Evolutionary conservation across 2,113 vertebrate genomes (phyloP).

Genomic region (Tretioscincus oriximinensis): DNA sequence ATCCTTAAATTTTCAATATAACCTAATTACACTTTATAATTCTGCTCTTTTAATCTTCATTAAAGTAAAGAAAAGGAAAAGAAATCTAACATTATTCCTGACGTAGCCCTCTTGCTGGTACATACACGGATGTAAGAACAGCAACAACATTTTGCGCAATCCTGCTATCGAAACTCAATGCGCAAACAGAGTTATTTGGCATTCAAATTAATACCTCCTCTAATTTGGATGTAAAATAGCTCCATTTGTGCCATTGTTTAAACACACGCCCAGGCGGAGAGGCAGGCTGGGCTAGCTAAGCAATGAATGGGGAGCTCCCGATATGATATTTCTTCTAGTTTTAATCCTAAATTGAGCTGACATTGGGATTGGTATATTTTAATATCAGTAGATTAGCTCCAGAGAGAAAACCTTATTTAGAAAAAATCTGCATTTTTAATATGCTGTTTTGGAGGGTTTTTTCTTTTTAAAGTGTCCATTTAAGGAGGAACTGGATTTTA

Average conservation of each 20-base stretch:
- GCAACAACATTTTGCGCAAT: slow-evolving; percentile 62
- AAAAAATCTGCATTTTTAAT: slow-evolving; percentile 60
- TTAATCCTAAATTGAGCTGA: slow-evolving; percentile 70
- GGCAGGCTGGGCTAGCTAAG: slow-evolving; percentile 60
- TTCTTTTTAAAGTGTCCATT: slow-evolving; percentile 47
- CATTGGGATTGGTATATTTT: slow-evolving; percentile 63
- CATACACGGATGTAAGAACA: too few relatives aligned
- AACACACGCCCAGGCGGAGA: slow-evolving; percentile 1
- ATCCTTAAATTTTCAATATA: slow-evolving; percentile 81
- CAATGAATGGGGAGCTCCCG: slow-evolving; percentile 73
- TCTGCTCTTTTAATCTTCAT: slow-evolving; percentile 80
- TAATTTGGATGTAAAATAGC: slow-evolving; percentile 84
- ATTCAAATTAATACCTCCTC: slow-evolving; percentile 82
- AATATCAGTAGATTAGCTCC: slow-evolving; percentile 61
- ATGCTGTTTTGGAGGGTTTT: slow-evolving; percentile 41
- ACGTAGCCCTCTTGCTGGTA: slow-evolving; percentile 32
- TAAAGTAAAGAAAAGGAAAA: slow-evolving; percentile 27
- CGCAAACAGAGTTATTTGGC: slow-evolving; percentile 76
- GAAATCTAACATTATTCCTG: slow-evolving; percentile 24
- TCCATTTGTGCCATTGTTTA: slow-evolving; percentile 73
- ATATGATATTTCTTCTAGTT: slow-evolving; percentile 63
- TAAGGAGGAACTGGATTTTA: slow-evolving; percentile 51
- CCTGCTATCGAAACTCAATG: slow-evolving; percentile 67
- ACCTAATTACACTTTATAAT: slow-evolving; percentile 86
- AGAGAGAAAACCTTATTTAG: slow-evolving; percentile 50